Evolutionary conservation across 1,140 invertebrate species (phyloP), one percentile per base, ranked within the genome.

Genomic region (Drosophila setifemur): DNA sequence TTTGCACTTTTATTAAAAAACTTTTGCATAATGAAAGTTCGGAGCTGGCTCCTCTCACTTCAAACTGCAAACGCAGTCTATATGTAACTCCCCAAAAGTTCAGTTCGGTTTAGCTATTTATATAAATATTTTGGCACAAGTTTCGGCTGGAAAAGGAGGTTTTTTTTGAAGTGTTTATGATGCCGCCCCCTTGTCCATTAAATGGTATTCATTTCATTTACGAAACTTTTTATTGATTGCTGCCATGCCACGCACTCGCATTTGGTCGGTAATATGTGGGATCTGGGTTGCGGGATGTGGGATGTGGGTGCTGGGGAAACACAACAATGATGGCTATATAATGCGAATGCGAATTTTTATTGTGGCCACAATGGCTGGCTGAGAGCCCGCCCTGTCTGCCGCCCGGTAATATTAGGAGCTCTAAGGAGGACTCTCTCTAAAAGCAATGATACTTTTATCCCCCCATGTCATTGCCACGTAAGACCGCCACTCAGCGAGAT

Each of bases 11-110:
- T 86, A 87, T 86, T 86, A 86, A 87, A 86, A 87, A 86, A 86
- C 81, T 86, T 86, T 86, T 76, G 72, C 82, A 76, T 82, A 87
- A 86, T 87, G 75, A 87, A 83, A 83, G 79, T 83, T 83, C 77
- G 42, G 21, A 73, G 78, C 79, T 61, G 53, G 74, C 74, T 78
- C 50, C 67, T 52, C 58, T 54, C 85, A 86, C 69, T 71, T 52
- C 58, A 58, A 83, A 86, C 69, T 73, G 48, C 43, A 81, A 53
- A 61, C 61, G 50, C 77, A 72, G n/a, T n/a, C n/a, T n/a, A 76
- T 57, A 79, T 86, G 86, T 74, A 67, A 74, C 67, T 52, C 53
- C 29, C 39, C 18, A 60, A 79, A 86, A 74, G 37, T 44, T 55
- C 40, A 37, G 16, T 37, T 47, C 81, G 48, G 57, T 76, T 79